Evolutionary conservation across 2,888 invertebrate species (phyloP).

Genomic region (Trissoscelio sp.): DNA sequence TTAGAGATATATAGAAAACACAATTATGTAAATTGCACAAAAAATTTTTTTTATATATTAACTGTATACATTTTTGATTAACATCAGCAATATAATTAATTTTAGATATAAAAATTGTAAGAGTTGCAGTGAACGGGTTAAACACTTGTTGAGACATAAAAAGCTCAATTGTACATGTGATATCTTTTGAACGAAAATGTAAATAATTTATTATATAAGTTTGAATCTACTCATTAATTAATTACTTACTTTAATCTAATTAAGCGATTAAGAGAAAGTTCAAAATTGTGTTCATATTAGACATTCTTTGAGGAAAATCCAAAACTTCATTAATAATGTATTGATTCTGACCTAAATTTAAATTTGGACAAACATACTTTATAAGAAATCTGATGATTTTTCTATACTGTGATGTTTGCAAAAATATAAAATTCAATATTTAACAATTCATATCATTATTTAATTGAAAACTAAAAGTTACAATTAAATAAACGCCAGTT

Average conservation of each 20-base stretch:
- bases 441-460: not conserved
- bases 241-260: slow-evolving; percentile 6
- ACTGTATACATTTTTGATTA: no score
- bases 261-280: slow-evolving; percentile 46
- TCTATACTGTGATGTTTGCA: not conserved
- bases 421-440: no score
- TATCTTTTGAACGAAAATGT: slow-evolving; percentile 32
- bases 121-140: no score
- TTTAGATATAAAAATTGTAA: no score
- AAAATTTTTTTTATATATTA: no score
- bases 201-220: slow-evolving; percentile 40
- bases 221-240: not conserved
- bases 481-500: not conserved
- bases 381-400: not conserved
- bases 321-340: slow-evolving; percentile 18
- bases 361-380: not conserved
- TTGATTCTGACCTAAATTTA: slow-evolving; percentile 5
- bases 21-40: no score
- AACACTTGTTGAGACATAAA: slow-evolving; percentile 9
- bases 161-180: slow-evolving; percentile 40
- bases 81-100: no score
- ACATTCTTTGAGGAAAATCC: not conserved
- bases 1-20: no score
- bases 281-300: not conserved
- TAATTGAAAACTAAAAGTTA: not conserved